Evolutionary conservation across 2,888 invertebrate genomes (phyloP).

Genomic region (Elmis aenea): DNA sequence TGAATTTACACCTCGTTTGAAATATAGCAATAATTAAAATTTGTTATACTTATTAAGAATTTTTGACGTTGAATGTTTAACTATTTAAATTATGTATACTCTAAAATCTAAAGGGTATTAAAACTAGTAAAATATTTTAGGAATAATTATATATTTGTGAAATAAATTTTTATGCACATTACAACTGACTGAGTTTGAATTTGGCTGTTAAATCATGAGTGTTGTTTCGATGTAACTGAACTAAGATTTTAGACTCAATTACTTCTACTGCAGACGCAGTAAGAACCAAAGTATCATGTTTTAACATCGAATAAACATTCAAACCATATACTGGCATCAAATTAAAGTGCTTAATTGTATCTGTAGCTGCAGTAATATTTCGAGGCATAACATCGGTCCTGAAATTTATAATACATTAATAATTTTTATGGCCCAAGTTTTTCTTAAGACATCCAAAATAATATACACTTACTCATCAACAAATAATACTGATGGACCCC

Average conservation of each 20-base stretch:
- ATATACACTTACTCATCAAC: constrained; percentile 85
- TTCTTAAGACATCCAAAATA: no score
- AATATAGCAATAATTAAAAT: no score
- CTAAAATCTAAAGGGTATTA: no score
- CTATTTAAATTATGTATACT: no score
- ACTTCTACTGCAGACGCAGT: constrained; percentile 78
- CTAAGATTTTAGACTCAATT: constrained; percentile 74
- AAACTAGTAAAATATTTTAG: no score
- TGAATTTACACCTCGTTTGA: no score
- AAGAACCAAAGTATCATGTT: constrained; percentile 88
- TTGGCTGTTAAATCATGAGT: constrained; percentile 42
- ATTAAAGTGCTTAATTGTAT: constrained; percentile 75
- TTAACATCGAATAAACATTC: constrained; percentile 95
- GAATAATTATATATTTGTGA: no score
- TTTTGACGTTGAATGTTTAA: no score
- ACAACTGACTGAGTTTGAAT: constrained; percentile 60
- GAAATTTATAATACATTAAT: constrained; percentile 45
- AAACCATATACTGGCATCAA: constrained; percentile 94
- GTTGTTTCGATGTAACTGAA: constrained; percentile 61
- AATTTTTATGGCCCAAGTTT: neutral
- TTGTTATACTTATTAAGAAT: no score
- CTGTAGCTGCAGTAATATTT: constrained; percentile 81
- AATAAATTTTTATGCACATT: no score
- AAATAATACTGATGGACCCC: constrained; percentile 95
- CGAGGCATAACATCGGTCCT: constrained; percentile 81